Evolutionary conservation across 1,140 invertebrate species (phyloP).

Genomic region (Chelonus insularis): DNA sequence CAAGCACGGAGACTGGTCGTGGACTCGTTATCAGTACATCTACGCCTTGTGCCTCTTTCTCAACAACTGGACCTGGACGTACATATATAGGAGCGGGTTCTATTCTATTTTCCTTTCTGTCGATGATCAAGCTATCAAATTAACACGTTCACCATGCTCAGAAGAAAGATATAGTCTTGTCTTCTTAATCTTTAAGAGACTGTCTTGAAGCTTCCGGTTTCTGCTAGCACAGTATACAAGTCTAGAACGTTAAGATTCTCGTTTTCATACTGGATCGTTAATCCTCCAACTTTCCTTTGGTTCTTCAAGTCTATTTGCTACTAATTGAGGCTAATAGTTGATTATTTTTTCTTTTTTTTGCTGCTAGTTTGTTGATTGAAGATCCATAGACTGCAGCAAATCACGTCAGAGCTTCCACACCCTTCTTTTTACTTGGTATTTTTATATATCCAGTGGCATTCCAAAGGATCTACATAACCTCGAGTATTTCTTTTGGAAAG

Average conservation of each 20-base stretch:
- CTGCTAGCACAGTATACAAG: background rate
- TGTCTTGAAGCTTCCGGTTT: slow-evolving; percentile 1
- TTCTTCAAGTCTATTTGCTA: slow-evolving; percentile 11
- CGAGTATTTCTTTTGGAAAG: slow-evolving; percentile 11
- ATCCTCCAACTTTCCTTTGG: background rate
- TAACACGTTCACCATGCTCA: slow-evolving; percentile 35
- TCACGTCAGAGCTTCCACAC: slow-evolving; percentile 7
- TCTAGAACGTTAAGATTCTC: background rate
- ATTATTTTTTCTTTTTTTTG: background rate
- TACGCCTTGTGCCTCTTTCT: slow-evolving; percentile 46
- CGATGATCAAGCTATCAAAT: slow-evolving; percentile 31
- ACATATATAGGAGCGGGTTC: background rate
- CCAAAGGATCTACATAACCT: background rate
- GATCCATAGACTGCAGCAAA: background rate
- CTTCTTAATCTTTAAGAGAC: background rate
- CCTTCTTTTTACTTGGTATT: background rate
- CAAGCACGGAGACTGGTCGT: slow-evolving; percentile 25
- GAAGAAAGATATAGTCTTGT: slow-evolving; percentile 29
- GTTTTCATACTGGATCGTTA: slow-evolving; percentile 21
- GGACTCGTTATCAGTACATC: slow-evolving; percentile 42
- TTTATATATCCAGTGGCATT: background rate
- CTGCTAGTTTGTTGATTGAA: background rate
- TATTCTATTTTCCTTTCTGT: slow-evolving; percentile 29
- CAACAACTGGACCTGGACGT: slow-evolving; percentile 3
- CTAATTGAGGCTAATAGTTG: slow-evolving; percentile 13